Evolutionary conservation across 2,888 invertebrate species (phyloP).

Genomic region (Hipparchia semele): DNA sequence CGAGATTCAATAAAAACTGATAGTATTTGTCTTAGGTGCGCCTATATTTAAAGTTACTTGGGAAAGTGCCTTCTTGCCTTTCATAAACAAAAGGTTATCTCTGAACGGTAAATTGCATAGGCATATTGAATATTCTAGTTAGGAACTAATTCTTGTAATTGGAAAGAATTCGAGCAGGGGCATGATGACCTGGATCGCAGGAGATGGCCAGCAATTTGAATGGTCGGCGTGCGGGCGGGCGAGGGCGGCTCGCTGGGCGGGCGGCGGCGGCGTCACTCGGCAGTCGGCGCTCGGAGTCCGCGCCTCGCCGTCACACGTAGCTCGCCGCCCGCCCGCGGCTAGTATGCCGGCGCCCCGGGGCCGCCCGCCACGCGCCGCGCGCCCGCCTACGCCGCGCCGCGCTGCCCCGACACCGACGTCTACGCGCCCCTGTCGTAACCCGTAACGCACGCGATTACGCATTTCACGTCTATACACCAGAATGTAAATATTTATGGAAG

Average conservation of each 20-base stretch:
- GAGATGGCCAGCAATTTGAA: conserved; percentile 77
- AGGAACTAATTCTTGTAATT: conserved; percentile 57
- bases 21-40: background rate
- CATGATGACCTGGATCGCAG: conserved; percentile 76
- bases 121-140: conserved; percentile 68
- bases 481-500: conserved; percentile 83
- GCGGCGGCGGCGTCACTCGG: conserved; percentile 50
- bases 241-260: conserved; percentile 43
- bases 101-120: conserved; percentile 50
- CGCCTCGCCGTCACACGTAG: conserved; percentile 43
- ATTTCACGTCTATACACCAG: conserved; percentile 69
- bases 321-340: conserved; percentile 54
- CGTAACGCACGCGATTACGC: conserved; percentile 68
- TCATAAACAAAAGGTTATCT: conserved; percentile 63
- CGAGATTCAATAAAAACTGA: background rate
- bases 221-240: conserved; percentile 61
- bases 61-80: conserved; percentile 31
- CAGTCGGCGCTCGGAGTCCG: conserved; percentile 55
- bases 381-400: conserved; percentile 57
- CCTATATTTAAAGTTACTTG: background rate
- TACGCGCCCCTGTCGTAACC: conserved; percentile 56
- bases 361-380: conserved; percentile 66
- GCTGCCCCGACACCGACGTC: conserved; percentile 51
- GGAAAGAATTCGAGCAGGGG: conserved; percentile 67
- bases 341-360: conserved; percentile 73